Conservation (phyloP, 2,888 invertebrate genomes). For the Stenotaenia linearis region DNA sequence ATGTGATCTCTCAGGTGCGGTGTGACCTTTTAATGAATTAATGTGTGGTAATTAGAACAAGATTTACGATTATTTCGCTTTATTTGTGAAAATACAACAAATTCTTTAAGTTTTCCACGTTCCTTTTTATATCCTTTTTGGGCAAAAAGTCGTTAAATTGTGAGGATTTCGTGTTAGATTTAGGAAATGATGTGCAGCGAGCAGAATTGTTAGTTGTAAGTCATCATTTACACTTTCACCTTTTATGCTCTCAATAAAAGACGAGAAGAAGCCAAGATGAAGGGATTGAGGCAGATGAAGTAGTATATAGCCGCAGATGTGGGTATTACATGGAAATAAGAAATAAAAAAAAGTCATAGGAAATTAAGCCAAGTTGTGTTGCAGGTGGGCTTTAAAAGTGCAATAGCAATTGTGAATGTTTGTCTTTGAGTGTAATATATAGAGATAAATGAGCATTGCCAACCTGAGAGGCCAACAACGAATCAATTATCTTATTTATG, state of each 20-base stretch:
- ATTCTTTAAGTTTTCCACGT: neutral
- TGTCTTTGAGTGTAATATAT: neutral
- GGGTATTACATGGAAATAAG: neutral
- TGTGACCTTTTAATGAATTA: neutral
- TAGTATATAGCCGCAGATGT: neutral
- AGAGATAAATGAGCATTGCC: conserved; percentile 4
- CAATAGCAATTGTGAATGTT: neutral
- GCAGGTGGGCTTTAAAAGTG: neutral
- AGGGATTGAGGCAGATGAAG: neutral
- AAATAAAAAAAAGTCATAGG: neutral
- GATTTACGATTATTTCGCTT: neutral
- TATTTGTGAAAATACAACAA: too few species aligned
- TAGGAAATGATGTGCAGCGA: neutral
- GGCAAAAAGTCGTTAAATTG: neutral
- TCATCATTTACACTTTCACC: conserved; percentile 9
- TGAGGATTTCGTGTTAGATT: neutral
- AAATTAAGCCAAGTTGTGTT: neutral
- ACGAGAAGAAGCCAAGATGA: neutral
- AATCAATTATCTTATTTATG: conserved; percentile 9
- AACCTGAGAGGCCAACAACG: neutral
- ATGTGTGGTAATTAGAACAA: neutral
- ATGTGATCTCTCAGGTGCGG: neutral
- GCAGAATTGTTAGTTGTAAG: neutral
- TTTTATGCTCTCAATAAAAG: neutral
- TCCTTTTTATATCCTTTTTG: too few species aligned